Conservation (phyloP, 2,888 invertebrate species). For the Caenorhabditis wallacei region DNA sequence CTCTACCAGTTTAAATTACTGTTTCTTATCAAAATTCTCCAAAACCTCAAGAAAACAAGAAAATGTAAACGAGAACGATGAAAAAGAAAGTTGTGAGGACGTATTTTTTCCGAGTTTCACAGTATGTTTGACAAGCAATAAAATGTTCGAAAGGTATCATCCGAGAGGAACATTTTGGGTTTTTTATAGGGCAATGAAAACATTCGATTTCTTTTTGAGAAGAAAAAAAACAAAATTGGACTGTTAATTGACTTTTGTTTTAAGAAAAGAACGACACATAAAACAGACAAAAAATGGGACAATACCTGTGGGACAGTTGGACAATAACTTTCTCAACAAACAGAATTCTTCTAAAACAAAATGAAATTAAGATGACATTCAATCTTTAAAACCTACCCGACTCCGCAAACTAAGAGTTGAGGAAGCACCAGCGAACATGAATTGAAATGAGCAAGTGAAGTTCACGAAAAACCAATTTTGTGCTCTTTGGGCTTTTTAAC, state of each 20-base stretch:
- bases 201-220: not conserved
- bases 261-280: not conserved
- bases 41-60: no score
- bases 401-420: slow-evolving; percentile 73
- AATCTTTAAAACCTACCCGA: slow-evolving; percentile 57
- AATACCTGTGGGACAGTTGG: not conserved
- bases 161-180: not conserved
- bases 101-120: no score
- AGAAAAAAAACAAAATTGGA: slow-evolving; percentile 2
- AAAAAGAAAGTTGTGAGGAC: not conserved
- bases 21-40: no score
- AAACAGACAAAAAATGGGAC: not conserved
- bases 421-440: slow-evolving; percentile 77
- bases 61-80: not conserved
- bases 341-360: slow-evolving; percentile 7
- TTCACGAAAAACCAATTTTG: slow-evolving; percentile 13
- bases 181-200: not conserved
- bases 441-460: slow-evolving; percentile 18
- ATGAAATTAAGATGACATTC: not conserved
- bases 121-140: not conserved
- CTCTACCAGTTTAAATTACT: no score
- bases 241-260: not conserved
- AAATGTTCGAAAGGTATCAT: not conserved
- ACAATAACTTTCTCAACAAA: not conserved
- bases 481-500: slow-evolving; percentile 29